Percentiles rank a stretch among this genome's conserved stretches.
These are phyloP conservation scores for Pteronotus mesoamericanus DNA, from an alignment of 2,797 vertebrate species.

Conservation along the genomic window DNA sequence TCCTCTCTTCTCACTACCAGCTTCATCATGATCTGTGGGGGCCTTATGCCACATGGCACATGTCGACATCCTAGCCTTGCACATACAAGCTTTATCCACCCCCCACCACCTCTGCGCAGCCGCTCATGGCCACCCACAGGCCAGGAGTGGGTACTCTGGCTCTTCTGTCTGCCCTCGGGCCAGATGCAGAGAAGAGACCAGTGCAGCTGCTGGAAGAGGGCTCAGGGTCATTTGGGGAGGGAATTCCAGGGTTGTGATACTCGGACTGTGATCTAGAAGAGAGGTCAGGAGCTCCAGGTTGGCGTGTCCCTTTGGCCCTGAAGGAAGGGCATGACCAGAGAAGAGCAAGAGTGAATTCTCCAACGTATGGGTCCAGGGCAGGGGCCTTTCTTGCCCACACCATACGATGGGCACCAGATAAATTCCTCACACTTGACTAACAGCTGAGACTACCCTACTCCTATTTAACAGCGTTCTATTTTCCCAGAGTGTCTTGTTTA, in stretches of 20 bases:
- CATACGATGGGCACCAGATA: accelerated
- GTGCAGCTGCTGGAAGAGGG: not conserved
- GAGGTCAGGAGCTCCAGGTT: not conserved
- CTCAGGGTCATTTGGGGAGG: not conserved
- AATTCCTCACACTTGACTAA: not conserved
- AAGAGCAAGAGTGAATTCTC: not conserved
- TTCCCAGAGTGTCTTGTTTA: not conserved
- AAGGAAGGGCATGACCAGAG: not conserved
- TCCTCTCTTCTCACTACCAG: not conserved
- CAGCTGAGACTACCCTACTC: not conserved
- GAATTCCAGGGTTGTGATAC: not conserved
- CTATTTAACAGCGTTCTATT: not conserved
- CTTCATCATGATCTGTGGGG: not conserved
- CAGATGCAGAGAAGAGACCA: not conserved
- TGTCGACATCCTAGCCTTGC: not conserved
- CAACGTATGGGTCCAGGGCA: not conserved
- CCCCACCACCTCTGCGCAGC: not conserved
- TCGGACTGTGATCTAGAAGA: not conserved
- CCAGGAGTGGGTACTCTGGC: not conserved
- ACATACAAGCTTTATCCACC: not conserved
- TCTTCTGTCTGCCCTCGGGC: not conserved
- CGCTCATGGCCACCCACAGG: not conserved
- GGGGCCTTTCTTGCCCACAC: not conserved
- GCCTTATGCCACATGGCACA: not conserved
- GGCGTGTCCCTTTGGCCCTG: not conserved